These are phyloP conservation scores for Ladona fulva DNA, from an alignment of 1,140 invertebrate genomes.

Conservation along the genomic window DNA sequence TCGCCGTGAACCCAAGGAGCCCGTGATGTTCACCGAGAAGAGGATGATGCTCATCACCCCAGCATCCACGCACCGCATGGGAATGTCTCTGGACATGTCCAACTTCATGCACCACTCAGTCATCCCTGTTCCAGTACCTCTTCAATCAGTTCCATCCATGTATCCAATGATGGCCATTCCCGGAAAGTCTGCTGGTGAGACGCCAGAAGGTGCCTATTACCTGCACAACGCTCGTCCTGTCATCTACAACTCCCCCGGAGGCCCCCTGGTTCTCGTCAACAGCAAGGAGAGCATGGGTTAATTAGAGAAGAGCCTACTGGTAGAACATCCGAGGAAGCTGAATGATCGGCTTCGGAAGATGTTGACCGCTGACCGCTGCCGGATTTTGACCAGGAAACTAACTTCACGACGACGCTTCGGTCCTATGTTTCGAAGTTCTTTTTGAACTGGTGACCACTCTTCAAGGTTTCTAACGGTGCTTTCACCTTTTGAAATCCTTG, in stretches of 20 bases:
- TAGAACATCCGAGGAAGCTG: neutral
- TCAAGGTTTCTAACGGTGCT: too few relatives aligned
- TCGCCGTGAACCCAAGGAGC: neutral
- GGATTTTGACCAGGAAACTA: too few relatives aligned
- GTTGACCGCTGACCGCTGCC: neutral
- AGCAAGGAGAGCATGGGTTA: neutral
- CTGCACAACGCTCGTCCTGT: neutral
- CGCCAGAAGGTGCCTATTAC: neutral
- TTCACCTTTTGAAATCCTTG: too few relatives aligned
- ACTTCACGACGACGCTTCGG: neutral
- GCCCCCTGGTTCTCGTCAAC: neutral
- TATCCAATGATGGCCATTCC: neutral
- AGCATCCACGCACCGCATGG: neutral
- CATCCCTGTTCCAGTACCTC: neutral
- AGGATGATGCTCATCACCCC: neutral
- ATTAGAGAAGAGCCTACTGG: neutral
- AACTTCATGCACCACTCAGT: neutral
- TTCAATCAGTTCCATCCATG: neutral
- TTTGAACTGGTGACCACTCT: too few relatives aligned
- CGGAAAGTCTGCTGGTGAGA: neutral
- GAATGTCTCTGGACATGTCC: neutral
- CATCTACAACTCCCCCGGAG: neutral
- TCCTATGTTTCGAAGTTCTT: neutral
- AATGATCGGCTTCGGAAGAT: neutral
- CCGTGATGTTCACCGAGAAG: neutral